These are phyloP conservation scores for Taeniopygia guttata DNA, from an alignment of 2,797 vertebrate species.

Conservation along the genomic window DNA sequence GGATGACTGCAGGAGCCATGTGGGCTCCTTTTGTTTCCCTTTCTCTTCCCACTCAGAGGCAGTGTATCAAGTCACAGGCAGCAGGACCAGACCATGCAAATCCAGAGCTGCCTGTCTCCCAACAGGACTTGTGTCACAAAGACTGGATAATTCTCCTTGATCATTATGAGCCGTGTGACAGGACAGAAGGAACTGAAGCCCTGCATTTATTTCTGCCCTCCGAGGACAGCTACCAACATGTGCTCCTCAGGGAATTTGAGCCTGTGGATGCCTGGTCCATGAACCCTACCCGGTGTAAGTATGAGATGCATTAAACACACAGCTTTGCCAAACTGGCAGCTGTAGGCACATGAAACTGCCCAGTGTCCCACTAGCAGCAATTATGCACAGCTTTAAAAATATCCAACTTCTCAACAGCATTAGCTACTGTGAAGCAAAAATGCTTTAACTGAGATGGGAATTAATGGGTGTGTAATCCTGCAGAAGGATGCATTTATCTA, in stretches of 20 bases:
- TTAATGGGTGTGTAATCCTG: not conserved
- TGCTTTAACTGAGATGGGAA: not conserved
- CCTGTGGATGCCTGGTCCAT: not conserved
- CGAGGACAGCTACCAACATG: not conserved
- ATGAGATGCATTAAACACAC: not conserved
- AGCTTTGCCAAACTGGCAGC: not conserved
- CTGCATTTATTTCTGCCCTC: not conserved
- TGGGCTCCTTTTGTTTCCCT: not conserved
- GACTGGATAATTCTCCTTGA: not conserved
- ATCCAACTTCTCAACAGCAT: not conserved
- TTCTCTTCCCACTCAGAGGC: not conserved
- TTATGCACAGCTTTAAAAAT: not conserved
- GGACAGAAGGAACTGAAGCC: not conserved
- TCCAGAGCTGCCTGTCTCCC: not conserved
- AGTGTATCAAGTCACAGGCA: not conserved
- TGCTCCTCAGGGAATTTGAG: not conserved
- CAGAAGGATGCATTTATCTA: not conserved
- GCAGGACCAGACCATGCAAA: not conserved
- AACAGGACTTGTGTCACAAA: not conserved
- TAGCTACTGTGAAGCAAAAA: not conserved
- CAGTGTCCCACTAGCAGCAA: not conserved
- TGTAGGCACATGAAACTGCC: not conserved
- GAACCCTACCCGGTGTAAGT: not conserved
- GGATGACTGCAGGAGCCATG: not conserved
- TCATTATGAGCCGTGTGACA: not conserved